Conservation (phyloP, 2,888 invertebrate species). For the Ennomos quercinarius region DNA sequence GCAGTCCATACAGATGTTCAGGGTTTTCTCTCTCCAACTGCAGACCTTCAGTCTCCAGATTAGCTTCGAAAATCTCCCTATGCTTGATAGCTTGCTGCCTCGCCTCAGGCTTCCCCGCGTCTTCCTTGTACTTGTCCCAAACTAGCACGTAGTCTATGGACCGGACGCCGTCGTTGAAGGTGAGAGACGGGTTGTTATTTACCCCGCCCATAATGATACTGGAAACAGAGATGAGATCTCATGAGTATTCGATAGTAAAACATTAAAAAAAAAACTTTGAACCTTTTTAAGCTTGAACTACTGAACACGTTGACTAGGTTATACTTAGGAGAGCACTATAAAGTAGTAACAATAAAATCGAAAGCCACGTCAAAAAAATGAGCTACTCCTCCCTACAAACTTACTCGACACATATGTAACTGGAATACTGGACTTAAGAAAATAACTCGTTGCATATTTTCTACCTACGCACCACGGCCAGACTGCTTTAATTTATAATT, state of each 20-base stretch:
- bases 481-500: too few relatives aligned
- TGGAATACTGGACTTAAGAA: too few relatives aligned
- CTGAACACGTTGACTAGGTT: neutral
- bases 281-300: too few relatives aligned
- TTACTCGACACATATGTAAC: too few relatives aligned
- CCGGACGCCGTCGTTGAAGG: constrained; percentile 89
- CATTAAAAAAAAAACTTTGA: too few relatives aligned
- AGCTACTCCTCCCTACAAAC: too few relatives aligned
- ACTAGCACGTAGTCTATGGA: constrained; percentile 92
- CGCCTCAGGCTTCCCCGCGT: constrained; percentile 74
- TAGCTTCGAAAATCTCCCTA: constrained; percentile 88
- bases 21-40: constrained; percentile 89
- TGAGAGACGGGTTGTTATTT: constrained; percentile 83
- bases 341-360: too few relatives aligned
- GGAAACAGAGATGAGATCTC: constrained; percentile 28
- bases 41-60: constrained; percentile 90
- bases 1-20: constrained; percentile 86
- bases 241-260: neutral
- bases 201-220: constrained; percentile 76
- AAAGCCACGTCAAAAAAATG: too few relatives aligned
- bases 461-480: too few relatives aligned
- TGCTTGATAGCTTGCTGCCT: constrained; percentile 60
- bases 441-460: too few relatives aligned
- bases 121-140: constrained; percentile 87
- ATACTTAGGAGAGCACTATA: neutral